phyloP scores from a whole-genome alignment of 2,797 vertebrate species.

The Hippopotamyrus pictus region DNA sequence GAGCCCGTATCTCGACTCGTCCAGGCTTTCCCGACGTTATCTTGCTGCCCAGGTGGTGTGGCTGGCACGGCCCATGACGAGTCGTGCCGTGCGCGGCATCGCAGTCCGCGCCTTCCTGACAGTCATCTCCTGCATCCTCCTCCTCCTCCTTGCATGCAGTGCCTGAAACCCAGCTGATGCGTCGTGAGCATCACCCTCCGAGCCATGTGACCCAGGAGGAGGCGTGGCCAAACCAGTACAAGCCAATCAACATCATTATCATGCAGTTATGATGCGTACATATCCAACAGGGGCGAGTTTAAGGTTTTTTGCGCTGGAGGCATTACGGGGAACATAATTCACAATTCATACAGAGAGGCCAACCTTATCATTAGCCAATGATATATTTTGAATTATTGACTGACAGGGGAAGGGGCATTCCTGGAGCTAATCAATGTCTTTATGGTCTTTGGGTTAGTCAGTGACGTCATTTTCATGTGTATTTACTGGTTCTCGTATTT shows the following conservation, averaged over 20 bases:
- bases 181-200: neutral
- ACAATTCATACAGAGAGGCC: neutral
- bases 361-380: neutral
- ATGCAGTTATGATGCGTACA: neutral
- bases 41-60: neutral
- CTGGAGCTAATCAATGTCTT: neutral
- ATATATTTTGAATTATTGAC: neutral
- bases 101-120: neutral
- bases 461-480: neutral
- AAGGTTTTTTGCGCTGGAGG: neutral
- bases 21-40: neutral
- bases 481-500: neutral
- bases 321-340: neutral
- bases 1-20: neutral
- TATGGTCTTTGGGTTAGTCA: neutral
- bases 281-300: neutral
- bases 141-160: neutral
- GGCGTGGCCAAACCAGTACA: neutral
- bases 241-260: slow-evolving; percentile 10
- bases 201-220: neutral
- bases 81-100: neutral
- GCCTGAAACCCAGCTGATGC: neutral
- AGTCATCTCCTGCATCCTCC: neutral
- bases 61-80: neutral
- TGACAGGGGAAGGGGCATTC: neutral